Conservation (phyloP, 2,888 invertebrate species). For the Hipparchia semele region DNA sequence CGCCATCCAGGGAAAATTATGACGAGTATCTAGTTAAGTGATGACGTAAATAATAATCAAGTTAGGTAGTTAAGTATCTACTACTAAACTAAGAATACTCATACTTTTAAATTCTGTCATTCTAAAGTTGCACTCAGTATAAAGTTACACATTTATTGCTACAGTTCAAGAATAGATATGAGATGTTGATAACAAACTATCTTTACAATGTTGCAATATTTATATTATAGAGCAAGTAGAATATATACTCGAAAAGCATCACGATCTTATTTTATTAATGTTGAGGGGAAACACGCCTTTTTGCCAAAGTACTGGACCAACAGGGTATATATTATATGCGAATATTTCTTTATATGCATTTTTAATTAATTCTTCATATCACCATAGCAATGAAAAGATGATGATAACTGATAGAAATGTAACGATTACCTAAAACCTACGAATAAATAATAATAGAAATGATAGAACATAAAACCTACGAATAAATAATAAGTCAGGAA, state of each 20-base stretch:
- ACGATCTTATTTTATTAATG: neutral
- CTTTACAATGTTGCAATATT: slow-evolving; percentile 31
- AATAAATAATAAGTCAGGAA: too few relatives aligned
- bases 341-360: too few relatives aligned
- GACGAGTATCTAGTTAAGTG: too few relatives aligned
- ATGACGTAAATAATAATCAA: too few relatives aligned
- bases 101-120: neutral
- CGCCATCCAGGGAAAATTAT: too few relatives aligned
- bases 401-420: too few relatives aligned
- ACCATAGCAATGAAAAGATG: too few relatives aligned
- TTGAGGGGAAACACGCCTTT: neutral
- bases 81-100: neutral
- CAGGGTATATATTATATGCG: neutral
- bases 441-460: too few relatives aligned
- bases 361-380: too few relatives aligned
- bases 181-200: slow-evolving; percentile 30
- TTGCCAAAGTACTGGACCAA: neutral
- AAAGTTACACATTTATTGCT: slow-evolving; percentile 11
- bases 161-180: slow-evolving; percentile 12
- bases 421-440: too few relatives aligned
- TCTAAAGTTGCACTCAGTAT: neutral
- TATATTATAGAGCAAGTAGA: slow-evolving; percentile 8
- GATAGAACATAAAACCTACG: too few relatives aligned
- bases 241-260: neutral
- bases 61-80: neutral